A percentile compares a stretch with the other conserved stretches of the same genome.
Evolutionary conservation across 2,888 invertebrate species (phyloP).

Genomic region (Nyleta sp.): DNA sequence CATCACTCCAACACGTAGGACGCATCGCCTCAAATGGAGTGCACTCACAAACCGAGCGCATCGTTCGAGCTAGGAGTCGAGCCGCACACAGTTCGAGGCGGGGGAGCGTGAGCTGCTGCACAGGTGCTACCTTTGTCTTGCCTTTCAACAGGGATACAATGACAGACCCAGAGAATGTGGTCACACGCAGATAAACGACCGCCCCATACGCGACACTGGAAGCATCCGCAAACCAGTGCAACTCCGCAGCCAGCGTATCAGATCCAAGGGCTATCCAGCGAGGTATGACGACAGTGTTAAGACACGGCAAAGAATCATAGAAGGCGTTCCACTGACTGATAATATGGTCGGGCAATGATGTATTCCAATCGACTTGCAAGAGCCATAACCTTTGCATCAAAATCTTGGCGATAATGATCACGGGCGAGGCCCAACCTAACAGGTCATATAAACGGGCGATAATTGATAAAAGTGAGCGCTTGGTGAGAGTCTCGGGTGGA

Average conservation of each 20-base stretch:
- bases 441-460: neutral
- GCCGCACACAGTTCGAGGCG: neutral
- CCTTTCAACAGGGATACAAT: neutral
- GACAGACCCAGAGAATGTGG: neutral
- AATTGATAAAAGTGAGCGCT: neutral
- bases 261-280: neutral
- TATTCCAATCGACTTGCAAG: neutral
- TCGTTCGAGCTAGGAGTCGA: too few species aligned
- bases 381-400: neutral
- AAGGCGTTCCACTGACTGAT: too few species aligned
- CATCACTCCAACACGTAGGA: too few species aligned
- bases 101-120: neutral
- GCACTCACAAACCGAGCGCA: too few species aligned
- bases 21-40: too few species aligned
- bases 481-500: too few species aligned
- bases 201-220: slow-evolving; percentile 1
- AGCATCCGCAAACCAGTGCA: slow-evolving; percentile 8
- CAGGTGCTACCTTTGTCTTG: neutral
- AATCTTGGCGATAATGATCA: neutral
- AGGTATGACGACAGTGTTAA: too few species aligned
- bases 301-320: too few species aligned
- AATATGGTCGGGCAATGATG: too few species aligned
- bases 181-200: neutral
- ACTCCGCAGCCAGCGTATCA: neutral
- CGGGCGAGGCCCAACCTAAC: neutral